A percentile compares a stretch with the other conserved stretches of the same genome.
phyloP scores from a whole-genome alignment of 2,113 vertebrate genomes.

The Oreochromis tanganicae region DNA sequence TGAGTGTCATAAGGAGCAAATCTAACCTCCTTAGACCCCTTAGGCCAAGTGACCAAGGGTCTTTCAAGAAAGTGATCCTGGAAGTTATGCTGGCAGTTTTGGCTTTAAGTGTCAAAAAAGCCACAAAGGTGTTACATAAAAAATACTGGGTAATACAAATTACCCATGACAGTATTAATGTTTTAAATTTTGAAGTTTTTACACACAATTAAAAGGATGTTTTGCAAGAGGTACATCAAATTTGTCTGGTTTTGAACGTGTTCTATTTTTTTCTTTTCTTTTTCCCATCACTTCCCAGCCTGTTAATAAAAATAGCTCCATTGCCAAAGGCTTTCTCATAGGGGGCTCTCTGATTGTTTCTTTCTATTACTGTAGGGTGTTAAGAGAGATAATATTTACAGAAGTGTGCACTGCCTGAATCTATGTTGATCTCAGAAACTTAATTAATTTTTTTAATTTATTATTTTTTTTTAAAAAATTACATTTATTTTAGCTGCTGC shows the following conservation, averaged over 20 bases:
- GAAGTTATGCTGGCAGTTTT: neutral
- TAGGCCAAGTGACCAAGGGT: neutral
- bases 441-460: neutral
- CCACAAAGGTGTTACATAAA: neutral
- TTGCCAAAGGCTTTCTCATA: neutral
- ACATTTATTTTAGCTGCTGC: neutral
- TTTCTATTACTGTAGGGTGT: neutral
- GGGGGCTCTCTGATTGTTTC: neutral
- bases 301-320: neutral
- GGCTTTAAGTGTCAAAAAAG: neutral
- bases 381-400: neutral
- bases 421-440: neutral
- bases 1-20: neutral
- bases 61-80: neutral
- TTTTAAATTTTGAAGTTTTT: neutral
- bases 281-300: neutral
- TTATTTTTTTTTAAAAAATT: neutral
- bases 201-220: neutral
- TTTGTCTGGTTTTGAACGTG: neutral
- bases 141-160: neutral
- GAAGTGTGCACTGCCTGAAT: neutral
- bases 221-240: neutral
- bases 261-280: neutral
- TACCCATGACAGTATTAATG: neutral
- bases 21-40: neutral